Conservation (phyloP, 2,888 invertebrate species). For the Corythucha ciliata region DNA sequence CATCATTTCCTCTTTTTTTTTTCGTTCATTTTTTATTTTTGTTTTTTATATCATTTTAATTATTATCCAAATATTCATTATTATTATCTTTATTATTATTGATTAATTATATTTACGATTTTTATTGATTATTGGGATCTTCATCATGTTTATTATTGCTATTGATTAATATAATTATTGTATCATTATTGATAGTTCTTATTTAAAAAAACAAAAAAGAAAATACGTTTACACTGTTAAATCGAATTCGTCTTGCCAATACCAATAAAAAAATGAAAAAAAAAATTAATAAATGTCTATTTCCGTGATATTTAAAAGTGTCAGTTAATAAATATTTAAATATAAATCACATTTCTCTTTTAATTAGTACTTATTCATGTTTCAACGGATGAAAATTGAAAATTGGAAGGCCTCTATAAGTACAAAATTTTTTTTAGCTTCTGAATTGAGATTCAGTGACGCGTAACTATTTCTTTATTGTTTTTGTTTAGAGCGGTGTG, state of each 20-base stretch:
- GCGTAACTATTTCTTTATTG: too few species aligned
- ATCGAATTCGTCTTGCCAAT: constrained; percentile 31
- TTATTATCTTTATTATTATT: constrained; percentile 22
- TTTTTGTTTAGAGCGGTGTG: too few species aligned
- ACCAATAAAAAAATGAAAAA: constrained; percentile 31
- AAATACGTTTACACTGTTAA: constrained; percentile 29
- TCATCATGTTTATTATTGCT: constrained; percentile 24
- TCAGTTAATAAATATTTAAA: constrained; percentile 32
- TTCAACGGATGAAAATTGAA: too few species aligned
- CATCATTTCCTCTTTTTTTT: constrained; percentile 21
- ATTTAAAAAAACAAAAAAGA: too few species aligned
- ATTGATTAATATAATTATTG: constrained; percentile 31
- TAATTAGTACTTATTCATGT: too few species aligned
- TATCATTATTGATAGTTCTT: constrained; percentile 28
- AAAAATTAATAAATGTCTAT: constrained; percentile 31
- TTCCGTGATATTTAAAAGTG: constrained; percentile 31
- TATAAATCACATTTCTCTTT: constrained; percentile 13
- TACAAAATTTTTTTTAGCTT: too few species aligned
- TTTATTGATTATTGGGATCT: background rate
- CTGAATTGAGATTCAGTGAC: too few species aligned
- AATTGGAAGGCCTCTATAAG: too few species aligned
- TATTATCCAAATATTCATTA: constrained; percentile 24
- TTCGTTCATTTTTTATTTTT: constrained; percentile 19
- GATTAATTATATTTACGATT: constrained; percentile 17
- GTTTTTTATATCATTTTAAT: constrained; percentile 13